A percentile compares a stretch with the other conserved stretches of the same genome.
phyloP scores from a whole-genome alignment of 2,888 invertebrate species.

The Cryptus armator region DNA sequence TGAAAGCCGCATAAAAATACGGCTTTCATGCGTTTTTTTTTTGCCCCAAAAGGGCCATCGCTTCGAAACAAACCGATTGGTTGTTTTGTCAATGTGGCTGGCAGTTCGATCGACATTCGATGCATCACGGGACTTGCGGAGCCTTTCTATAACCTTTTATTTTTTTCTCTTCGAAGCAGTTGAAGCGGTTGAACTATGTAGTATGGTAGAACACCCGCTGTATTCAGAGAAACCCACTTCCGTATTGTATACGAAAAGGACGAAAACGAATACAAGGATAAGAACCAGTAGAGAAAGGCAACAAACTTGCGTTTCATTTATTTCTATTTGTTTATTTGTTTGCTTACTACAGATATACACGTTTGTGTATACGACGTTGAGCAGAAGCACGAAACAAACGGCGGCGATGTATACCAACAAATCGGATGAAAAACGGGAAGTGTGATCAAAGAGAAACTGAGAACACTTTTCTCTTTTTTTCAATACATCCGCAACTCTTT shows the following conservation, averaged over 20 bases:
- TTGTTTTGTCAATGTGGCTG: too few species aligned
- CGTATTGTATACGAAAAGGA: neutral
- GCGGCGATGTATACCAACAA: constrained; percentile 10
- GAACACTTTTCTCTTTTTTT: constrained; percentile 9
- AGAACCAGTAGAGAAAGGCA: neutral
- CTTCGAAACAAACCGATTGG: too few species aligned
- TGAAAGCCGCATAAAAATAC: too few species aligned
- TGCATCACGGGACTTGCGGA: too few species aligned
- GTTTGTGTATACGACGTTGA: neutral
- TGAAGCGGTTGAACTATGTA: neutral
- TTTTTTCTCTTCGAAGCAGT: neutral
- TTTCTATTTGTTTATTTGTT: neutral
- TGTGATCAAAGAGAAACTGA: constrained; percentile 31
- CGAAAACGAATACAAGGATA: neutral
- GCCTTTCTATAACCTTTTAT: neutral
- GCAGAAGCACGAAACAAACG: neutral
- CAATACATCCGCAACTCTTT: constrained; percentile 15
- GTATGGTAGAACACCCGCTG: neutral
- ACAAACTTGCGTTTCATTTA: neutral
- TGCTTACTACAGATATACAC: neutral
- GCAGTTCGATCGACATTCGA: too few species aligned
- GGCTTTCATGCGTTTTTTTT: too few species aligned
- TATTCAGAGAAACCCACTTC: neutral
- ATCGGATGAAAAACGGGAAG: constrained; percentile 23
- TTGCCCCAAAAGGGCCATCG: too few species aligned